Base-by-base conservation (phyloP, 2,888 invertebrate genomes). In the Margaritifera margaritifera region DNA sequence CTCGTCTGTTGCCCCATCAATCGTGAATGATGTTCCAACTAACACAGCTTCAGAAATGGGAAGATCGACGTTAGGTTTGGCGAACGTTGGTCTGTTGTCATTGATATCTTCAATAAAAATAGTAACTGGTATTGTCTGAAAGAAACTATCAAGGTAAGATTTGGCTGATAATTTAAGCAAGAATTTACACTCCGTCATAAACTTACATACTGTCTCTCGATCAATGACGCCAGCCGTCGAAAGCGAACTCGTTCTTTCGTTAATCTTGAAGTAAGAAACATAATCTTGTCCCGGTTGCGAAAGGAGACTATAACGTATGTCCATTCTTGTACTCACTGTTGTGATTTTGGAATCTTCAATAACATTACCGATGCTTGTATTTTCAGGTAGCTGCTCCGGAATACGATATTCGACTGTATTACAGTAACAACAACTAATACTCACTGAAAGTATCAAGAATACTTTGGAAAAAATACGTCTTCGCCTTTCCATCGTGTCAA, bases 71-170 rank as follows among this genome's bases (percentile, higher is more conserved):
- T 67, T 64, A 18, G 68, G 64, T 59, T 70, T 52, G 22, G 73
- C 68, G 67, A 86, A 86, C 25, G 65, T 72, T 11, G 86, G 86
- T 15, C 80, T 68, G 71, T 86, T 81, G 67, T 86, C 86, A 69
- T 86, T 86, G 20, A 80, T 66, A 65, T 86, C 86, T 57, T 81
- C 70, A 15, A 86, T 72, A 62, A 75, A 72, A 24, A 86, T 74
- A 27, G 75, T 72, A 50, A 84, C 77, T 62, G 80, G 77, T 66
- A 85, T 77, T 62, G 82, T 79, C 69, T 77, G 65, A 66, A 85
- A 83, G 61, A 82, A 82, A 55, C 75, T 79, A 11, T 75, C 79
- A 19, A 78, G 66, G 22, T 69, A 68, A 58, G 81, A 80, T 64
- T 81, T 77, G 22, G 74, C 81, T 15, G 77, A 77, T 31, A 80